These are phyloP conservation scores for Archivesica marissinica DNA, from an alignment of 1,140 invertebrate species.

Conservation along the genomic window DNA sequence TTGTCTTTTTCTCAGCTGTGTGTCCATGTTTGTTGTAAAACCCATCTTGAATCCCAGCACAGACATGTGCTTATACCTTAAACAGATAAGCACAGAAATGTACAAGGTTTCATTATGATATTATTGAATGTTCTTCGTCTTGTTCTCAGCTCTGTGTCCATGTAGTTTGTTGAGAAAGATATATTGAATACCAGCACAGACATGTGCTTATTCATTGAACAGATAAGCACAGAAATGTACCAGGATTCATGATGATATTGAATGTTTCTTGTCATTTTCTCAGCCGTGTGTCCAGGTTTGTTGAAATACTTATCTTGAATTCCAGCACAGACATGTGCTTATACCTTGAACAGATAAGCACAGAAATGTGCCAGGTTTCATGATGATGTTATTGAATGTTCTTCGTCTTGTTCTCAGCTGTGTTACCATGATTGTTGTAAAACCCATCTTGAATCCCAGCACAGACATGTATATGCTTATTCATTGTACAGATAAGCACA, in stretches of 20 bases:
- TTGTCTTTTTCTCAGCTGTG: no score
- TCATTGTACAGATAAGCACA: neutral
- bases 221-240: neutral
- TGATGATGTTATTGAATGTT: no score
- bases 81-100: neutral
- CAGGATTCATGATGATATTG: neutral
- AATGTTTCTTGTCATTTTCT: no score
- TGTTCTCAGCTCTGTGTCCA: constrained; percentile 32
- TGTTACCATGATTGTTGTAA: no score
- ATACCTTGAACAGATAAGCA: neutral
- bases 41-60: neutral
- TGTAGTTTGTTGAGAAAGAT: neutral
- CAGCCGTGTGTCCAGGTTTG: no score
- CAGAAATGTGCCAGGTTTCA: constrained; percentile 13
- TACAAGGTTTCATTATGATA: neutral
- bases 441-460: constrained; percentile 8
- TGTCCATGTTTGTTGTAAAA: neutral
- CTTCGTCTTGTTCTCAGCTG: no score
- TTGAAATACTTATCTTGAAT: neutral
- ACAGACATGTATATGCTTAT: constrained; percentile 45
- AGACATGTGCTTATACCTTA: neutral
- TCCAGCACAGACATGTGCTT: constrained; percentile 49
- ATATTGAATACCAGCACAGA: neutral
- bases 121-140: neutral
- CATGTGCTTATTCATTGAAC: neutral